Evolutionary conservation across 2,797 vertebrate species (phyloP).

Genomic region (Cheirogaleus major): DNA sequence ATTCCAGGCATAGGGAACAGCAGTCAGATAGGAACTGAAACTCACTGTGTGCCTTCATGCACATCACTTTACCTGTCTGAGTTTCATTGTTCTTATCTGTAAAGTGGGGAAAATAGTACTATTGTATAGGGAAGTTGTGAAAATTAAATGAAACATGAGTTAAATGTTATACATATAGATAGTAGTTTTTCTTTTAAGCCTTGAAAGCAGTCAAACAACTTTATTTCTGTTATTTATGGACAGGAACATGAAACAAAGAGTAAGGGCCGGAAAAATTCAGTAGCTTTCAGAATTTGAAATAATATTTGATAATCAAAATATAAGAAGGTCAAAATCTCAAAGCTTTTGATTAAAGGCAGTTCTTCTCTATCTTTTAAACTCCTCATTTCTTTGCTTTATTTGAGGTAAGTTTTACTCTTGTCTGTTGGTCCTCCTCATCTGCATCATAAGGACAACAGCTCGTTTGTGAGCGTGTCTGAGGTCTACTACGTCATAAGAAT

Average conservation of each 20-base stretch:
- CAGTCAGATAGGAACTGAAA: neutral
- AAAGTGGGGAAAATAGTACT: neutral
- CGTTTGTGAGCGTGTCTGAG: neutral
- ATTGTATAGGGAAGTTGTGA: neutral
- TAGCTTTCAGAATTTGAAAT: neutral
- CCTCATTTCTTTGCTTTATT: neutral
- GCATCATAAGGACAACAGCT: neutral
- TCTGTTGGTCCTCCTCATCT: neutral
- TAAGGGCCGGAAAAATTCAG: neutral
- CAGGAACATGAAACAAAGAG: neutral
- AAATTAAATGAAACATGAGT: neutral
- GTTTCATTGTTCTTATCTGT: neutral
- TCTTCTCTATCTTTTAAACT: neutral
- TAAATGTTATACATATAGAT: neutral
- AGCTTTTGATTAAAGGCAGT: neutral
- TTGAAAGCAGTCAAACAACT: slow-evolving; percentile 18
- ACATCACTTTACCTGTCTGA: neutral
- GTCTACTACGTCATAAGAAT: neutral
- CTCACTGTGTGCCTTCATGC: neutral
- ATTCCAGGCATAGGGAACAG: neutral
- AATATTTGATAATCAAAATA: neutral
- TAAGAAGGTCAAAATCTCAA: neutral
- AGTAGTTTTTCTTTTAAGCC: slow-evolving; percentile 11
- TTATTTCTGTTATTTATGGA: neutral
- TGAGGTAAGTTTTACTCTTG: neutral